Conservation (phyloP, 1,140 invertebrate genomes). For the Littorina saxatilis region DNA sequence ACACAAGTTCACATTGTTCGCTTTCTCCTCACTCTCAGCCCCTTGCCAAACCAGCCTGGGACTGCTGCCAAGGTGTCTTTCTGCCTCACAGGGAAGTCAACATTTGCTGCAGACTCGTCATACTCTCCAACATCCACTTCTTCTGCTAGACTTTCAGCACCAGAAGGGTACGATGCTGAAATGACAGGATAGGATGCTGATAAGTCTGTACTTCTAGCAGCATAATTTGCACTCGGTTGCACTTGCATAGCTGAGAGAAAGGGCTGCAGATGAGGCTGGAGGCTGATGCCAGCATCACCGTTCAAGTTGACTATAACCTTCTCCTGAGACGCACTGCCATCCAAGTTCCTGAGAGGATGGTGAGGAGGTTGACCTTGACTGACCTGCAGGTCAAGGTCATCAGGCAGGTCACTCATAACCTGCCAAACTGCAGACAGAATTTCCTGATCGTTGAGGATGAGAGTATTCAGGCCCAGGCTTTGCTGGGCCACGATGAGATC, state of each 20-base stretch:
- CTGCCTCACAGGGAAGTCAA: background rate
- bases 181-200: background rate
- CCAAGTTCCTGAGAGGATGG: background rate
- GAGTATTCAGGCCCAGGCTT: no score
- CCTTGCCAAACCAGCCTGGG: constrained; percentile 83
- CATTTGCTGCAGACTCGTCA: background rate
- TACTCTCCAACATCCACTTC: background rate
- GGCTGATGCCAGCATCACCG: background rate
- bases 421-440: background rate
- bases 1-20: constrained; percentile 33
- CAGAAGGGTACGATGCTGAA: no score
- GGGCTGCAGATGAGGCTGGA: background rate
- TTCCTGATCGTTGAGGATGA: background rate
- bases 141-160: no score
- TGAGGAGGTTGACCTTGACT: no score
- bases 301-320: constrained; percentile 5
- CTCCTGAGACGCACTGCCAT: background rate
- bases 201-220: background rate
- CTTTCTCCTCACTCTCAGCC: constrained; percentile 66
- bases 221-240: background rate
- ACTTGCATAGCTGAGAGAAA: background rate
- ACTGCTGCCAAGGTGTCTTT: constrained; percentile 51
- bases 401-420: background rate
- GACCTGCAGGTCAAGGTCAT: background rate
- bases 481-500: background rate